These are phyloP conservation scores for Hippoglossus stenolepis DNA, from an alignment of 2,113 vertebrate species.

Conservation along the genomic window DNA sequence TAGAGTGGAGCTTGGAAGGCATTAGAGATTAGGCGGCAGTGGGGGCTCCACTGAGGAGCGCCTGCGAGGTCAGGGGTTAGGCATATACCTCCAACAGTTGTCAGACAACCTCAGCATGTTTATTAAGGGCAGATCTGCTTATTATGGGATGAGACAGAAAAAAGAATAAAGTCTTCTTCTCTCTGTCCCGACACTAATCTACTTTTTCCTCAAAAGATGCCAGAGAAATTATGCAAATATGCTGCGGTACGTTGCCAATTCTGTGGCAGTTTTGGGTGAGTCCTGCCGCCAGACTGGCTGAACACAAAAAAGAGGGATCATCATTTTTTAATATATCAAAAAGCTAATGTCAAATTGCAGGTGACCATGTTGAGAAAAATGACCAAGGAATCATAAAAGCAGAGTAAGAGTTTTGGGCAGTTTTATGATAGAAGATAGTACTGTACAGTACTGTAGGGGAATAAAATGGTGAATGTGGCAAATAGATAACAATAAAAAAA, in stretches of 20 bases:
- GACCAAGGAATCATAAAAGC: background rate
- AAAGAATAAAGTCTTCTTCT: constrained; percentile 3
- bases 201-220: constrained; percentile 1
- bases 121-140: constrained; percentile 44
- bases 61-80: constrained; percentile 72
- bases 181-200: background rate
- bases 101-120: constrained; percentile 68
- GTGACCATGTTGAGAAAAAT: background rate
- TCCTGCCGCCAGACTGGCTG: constrained; percentile 11
- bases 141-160: constrained; percentile 10
- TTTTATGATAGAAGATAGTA: background rate
- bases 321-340: background rate
- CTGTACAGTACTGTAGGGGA: background rate
- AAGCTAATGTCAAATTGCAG: background rate
- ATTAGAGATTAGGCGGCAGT: constrained; percentile 81
- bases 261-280: background rate
- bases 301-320: background rate
- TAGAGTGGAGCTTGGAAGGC: constrained; percentile 77
- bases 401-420: background rate
- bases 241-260: background rate
- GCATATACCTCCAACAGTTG: constrained; percentile 76
- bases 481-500: background rate
- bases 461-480: background rate
- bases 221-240: background rate
- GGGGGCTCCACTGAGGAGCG: constrained; percentile 70